Evolutionary conservation across 2,888 invertebrate genomes (phyloP), one percentile per base, ranked within the genome.

Genomic region (Luperina nickerlii): DNA sequence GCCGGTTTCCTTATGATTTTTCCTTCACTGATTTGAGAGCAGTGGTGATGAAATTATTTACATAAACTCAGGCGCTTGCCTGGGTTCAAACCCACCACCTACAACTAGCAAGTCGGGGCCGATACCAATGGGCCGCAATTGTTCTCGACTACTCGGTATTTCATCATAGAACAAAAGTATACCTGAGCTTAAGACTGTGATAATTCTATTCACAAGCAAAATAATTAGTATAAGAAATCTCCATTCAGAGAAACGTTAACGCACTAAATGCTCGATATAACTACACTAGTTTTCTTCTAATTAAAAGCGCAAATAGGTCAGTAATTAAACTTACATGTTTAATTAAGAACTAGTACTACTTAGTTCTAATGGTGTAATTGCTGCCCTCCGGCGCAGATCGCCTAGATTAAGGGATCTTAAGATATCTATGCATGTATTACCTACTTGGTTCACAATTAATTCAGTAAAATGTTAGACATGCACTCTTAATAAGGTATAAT

Each of bases 331-430:
- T 38, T 42, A 67, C 66, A 69, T 67, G 76, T 72, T 77, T 72
- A 87, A 87, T 84, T 87, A 85, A 77, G 66, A 84, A 69, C 87
- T 73, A 63, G 87, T 65, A 24, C 27, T 74, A 74, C 57, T 80
- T 73, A 67, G 72, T 79, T 87, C 57, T 87, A 79, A 87, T 85
- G 79, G 65, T 75, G 60, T 85, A 85, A 85, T 85, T 84, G 69
- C 87, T 15, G 84, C 79, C 71, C 87, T 75, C 69, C 62, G 54
- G 27, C 63, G 45, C 42, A 66, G 80, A 87, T 85, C 62, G 57
- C 67, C 38, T 15, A 81, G 81, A 87, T 85, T 51, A 75, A 85
- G 85, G 84, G 42, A 66, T 63, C 80, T 69, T 60, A 69, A 73
- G 76, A 76, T 71, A 57, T 74, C 18, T 73, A 48, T 69, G 71